A percentile compares a stretch with the other conserved stretches of the same genome.
Evolutionary conservation across 2,113 vertebrate species (phyloP).

Genomic region (Prochilodus magdalenae): DNA sequence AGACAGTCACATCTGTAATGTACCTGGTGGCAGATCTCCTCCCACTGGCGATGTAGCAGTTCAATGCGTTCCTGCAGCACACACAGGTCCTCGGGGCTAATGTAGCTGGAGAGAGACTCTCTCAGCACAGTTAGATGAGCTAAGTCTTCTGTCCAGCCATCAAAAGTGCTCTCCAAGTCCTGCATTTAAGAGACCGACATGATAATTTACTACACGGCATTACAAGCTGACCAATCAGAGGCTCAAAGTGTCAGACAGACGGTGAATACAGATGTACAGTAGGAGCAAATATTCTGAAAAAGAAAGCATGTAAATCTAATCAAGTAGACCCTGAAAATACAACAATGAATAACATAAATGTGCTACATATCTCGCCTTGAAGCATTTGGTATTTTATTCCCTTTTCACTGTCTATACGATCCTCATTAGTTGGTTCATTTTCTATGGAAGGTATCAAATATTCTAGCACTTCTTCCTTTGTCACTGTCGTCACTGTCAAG

Average conservation of each 20-base stretch:
- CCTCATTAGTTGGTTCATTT: background rate
- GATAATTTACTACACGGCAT: too few relatives aligned
- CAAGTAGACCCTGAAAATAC: too few relatives aligned
- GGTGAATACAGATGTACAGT: too few relatives aligned
- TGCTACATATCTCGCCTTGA: too few relatives aligned
- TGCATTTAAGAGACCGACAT: constrained; percentile 53
- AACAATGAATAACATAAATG: too few relatives aligned
- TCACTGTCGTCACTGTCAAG: background rate
- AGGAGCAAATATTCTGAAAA: too few relatives aligned
- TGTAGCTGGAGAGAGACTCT: constrained; percentile 80
- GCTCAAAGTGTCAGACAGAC: too few relatives aligned
- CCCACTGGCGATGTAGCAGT: constrained; percentile 94
- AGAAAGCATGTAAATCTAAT: too few relatives aligned
- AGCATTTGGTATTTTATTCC: background rate
- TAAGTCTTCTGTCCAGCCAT: constrained; percentile 91
- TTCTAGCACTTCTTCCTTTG: background rate
- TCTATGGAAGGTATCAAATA: background rate
- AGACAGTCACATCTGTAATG: constrained; percentile 6
- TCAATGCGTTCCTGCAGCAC: constrained; percentile 92
- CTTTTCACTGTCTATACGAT: background rate
- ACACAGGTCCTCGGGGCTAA: constrained; percentile 88
- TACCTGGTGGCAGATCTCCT: constrained; percentile 94
- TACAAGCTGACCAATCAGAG: too few relatives aligned
- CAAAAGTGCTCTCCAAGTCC: constrained; percentile 89
- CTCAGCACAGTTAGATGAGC: constrained; percentile 82